Evolutionary conservation across 2,888 invertebrate genomes (phyloP).

Genomic region (Agonopterix alstromeriana): DNA sequence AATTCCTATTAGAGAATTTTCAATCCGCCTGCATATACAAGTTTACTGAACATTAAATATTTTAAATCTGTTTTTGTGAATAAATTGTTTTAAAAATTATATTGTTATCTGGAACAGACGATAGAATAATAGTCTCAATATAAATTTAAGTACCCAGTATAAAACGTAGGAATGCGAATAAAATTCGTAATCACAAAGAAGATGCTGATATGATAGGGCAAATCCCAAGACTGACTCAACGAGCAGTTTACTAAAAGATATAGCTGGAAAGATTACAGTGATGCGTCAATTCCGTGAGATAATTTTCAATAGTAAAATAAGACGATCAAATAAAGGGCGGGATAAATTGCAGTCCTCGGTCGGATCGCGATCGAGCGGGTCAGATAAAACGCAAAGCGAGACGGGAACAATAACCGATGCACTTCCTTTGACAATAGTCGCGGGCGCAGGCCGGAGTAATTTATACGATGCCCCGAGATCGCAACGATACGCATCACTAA

Average conservation of each 20-base stretch:
- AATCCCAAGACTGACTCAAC: slow-evolving; percentile 4
- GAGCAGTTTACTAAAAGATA: slow-evolving; percentile 8
- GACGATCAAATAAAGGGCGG: slow-evolving; percentile 48
- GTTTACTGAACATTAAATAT: too few relatives aligned
- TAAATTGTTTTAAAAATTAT: too few relatives aligned
- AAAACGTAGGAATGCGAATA: too few relatives aligned
- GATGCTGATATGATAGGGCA: slow-evolving; percentile 3
- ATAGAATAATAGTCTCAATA: too few relatives aligned
- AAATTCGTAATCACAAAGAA: neutral
- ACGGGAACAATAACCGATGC: slow-evolving; percentile 71
- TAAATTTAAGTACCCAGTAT: too few relatives aligned
- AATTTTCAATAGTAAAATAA: slow-evolving; percentile 58
- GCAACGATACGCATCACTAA: slow-evolving; percentile 53
- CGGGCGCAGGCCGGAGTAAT: slow-evolving; percentile 38
- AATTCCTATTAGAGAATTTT: too few relatives aligned
- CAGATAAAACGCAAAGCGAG: slow-evolving; percentile 55
- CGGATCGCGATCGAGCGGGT: slow-evolving; percentile 41
- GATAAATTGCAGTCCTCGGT: slow-evolving; percentile 54
- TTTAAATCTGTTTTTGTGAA: too few relatives aligned
- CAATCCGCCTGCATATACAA: too few relatives aligned
- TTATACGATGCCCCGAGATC: slow-evolving; percentile 53
- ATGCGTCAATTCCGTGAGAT: slow-evolving; percentile 39
- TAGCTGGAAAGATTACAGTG: slow-evolving; percentile 9
- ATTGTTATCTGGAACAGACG: too few relatives aligned
- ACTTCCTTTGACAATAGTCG: slow-evolving; percentile 67